A percentile compares a stretch with the other conserved stretches of the same genome.
Conservation (phyloP, 2,113 vertebrate genomes). For the Nansenia antarctica region DNA sequence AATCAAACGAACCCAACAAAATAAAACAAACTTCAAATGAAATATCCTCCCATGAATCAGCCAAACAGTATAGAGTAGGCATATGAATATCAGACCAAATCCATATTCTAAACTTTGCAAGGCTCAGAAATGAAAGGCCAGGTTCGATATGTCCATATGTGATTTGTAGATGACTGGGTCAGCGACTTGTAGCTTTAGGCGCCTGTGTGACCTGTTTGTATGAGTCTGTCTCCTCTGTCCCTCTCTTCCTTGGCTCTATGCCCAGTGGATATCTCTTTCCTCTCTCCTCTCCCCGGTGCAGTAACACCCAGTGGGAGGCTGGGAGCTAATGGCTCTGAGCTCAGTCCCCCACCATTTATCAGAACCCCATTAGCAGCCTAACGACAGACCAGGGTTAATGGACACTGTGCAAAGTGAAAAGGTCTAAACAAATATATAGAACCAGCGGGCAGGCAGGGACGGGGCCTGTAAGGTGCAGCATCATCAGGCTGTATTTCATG, state of each 20-base stretch:
- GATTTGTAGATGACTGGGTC: neutral
- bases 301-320: slow-evolving; percentile 24
- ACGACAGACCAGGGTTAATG: slow-evolving; percentile 51
- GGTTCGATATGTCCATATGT: neutral
- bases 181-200: neutral
- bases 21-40: too few species aligned
- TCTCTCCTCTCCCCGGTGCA: slow-evolving; percentile 10
- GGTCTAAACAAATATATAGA: neutral
- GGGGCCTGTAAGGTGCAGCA: neutral
- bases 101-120: neutral
- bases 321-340: slow-evolving; percentile 55
- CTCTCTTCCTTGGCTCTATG: slow-evolving; percentile 13
- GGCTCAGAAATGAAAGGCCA: neutral
- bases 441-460: neutral
- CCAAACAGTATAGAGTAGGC: too few species aligned
- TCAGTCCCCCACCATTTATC: slow-evolving; percentile 57
- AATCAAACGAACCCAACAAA: too few species aligned
- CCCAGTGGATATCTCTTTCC: slow-evolving; percentile 13
- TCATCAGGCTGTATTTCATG: neutral
- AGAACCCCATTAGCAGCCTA: slow-evolving; percentile 51
- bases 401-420: slow-evolving; percentile 18
- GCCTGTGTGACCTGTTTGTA: neutral
- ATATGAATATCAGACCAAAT: too few species aligned
- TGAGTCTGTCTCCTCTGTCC: neutral
- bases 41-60: too few species aligned